phyloP scores from a whole-genome alignment of 2,797 vertebrate species.

The Orientallactaga sibirica region DNA sequence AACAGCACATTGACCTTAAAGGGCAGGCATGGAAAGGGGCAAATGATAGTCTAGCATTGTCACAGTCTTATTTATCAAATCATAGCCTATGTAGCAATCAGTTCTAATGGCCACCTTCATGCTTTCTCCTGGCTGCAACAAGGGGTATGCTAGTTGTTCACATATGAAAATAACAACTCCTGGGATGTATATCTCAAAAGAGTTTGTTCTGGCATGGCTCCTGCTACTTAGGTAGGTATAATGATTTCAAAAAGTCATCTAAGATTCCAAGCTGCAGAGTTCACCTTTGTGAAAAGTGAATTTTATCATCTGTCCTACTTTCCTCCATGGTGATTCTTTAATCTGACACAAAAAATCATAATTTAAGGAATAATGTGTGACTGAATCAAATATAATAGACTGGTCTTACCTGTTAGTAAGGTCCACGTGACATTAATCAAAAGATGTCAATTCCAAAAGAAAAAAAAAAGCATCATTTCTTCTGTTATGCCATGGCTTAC shows the following conservation, averaged over 20 bases:
- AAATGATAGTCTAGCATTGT: neutral
- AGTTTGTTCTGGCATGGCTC: neutral
- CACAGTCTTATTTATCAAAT: neutral
- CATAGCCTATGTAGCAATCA: neutral
- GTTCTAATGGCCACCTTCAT: neutral
- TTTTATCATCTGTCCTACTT: neutral
- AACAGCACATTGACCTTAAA: slow-evolving; percentile 16
- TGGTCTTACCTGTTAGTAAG: neutral
- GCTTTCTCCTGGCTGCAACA: neutral
- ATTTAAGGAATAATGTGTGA: neutral
- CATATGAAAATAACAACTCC: neutral
- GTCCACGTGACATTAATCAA: neutral
- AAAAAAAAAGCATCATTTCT: neutral
- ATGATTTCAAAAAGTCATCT: neutral
- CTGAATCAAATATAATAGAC: neutral
- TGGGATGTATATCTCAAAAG: neutral
- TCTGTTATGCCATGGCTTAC: neutral
- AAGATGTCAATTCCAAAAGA: neutral
- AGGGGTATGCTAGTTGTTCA: neutral
- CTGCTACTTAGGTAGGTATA: neutral
- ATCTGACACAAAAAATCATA: neutral
- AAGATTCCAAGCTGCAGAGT: neutral
- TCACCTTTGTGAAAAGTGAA: slow-evolving; percentile 25
- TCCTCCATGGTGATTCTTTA: slow-evolving; percentile 3
- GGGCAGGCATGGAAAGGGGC: neutral